A percentile compares a stretch with the other conserved stretches of the same genome.
These are phyloP conservation scores for Koerneria pararmatus DNA, from an alignment of 2,888 invertebrate species.

Conservation along the genomic window DNA sequence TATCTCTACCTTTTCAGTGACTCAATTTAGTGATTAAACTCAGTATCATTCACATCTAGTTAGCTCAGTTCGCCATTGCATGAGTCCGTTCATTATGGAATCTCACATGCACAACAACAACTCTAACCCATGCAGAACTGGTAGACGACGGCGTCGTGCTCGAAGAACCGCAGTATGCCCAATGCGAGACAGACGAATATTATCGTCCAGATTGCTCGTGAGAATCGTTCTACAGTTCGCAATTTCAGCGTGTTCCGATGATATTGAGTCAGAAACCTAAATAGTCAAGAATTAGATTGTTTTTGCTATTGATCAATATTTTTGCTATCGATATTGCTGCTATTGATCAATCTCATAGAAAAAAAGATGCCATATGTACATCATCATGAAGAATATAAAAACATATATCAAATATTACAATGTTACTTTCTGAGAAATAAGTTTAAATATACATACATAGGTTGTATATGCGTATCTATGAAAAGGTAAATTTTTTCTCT, in stretches of 20 bases:
- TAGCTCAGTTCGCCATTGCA: too few species aligned
- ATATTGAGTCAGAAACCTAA: conserved; percentile 56
- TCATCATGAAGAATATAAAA: too few species aligned
- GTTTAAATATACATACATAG: neutral
- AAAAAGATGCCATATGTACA: too few species aligned
- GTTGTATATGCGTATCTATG: neutral
- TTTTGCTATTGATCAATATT: neutral
- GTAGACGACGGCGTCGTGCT: conserved; percentile 56
- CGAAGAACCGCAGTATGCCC: conserved; percentile 53
- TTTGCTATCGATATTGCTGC: neutral
- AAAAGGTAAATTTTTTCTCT: neutral
- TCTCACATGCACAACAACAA: neutral
- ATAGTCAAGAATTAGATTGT: conserved; percentile 11
- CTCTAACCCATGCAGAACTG: conserved; percentile 53
- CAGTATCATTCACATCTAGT: too few species aligned
- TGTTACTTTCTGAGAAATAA: neutral
- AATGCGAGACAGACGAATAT: conserved; percentile 52
- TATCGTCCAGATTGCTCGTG: conserved; percentile 57
- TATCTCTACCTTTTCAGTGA: too few species aligned
- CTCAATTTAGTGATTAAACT: too few species aligned
- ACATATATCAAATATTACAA: too few species aligned
- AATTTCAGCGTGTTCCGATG: conserved; percentile 56
- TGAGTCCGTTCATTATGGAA: too few species aligned
- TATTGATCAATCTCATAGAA: too few species aligned
- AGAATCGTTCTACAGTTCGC: conserved; percentile 55